Evolutionary conservation across 2,113 vertebrate species (phyloP).

Genomic region (Blennius ocellaris): DNA sequence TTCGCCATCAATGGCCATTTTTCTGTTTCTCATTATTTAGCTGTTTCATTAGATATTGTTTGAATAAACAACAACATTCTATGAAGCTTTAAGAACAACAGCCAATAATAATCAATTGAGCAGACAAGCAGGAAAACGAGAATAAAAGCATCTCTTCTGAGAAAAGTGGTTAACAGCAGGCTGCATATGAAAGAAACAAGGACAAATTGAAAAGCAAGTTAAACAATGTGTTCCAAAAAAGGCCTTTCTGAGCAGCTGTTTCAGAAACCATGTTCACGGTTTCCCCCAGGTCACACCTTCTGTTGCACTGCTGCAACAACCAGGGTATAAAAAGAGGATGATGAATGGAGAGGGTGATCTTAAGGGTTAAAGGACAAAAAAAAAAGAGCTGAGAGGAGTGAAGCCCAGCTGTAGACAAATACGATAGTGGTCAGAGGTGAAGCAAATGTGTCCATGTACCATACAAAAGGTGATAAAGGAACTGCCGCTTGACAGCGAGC

Average conservation of each 20-base stretch:
- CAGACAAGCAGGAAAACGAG: not conserved
- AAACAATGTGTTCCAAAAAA: not conserved
- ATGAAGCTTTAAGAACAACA: not conserved
- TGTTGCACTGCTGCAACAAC: not conserved
- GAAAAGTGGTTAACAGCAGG: not conserved
- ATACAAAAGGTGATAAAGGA: constrained; percentile 47
- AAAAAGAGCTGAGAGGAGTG: not conserved
- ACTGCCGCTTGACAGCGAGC: constrained; percentile 30
- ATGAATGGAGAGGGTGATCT: constrained; percentile 3
- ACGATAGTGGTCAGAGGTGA: constrained; percentile 3
- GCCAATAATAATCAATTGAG: not conserved
- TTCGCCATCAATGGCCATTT: not conserved
- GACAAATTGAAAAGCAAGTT: no score
- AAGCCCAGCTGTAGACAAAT: not conserved
- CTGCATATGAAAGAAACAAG: not conserved
- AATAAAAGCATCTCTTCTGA: no score
- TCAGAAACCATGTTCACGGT: not conserved
- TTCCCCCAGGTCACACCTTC: not conserved
- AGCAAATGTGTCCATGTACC: constrained; percentile 36
- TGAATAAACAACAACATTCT: not conserved
- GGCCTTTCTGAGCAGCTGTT: not conserved
- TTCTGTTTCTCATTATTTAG: not conserved
- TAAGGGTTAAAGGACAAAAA: not conserved
- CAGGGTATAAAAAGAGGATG: not conserved
- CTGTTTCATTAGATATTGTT: not conserved